Evolutionary conservation across 2,797 vertebrate species (phyloP).

Genomic region (Fringilla coelebs): DNA sequence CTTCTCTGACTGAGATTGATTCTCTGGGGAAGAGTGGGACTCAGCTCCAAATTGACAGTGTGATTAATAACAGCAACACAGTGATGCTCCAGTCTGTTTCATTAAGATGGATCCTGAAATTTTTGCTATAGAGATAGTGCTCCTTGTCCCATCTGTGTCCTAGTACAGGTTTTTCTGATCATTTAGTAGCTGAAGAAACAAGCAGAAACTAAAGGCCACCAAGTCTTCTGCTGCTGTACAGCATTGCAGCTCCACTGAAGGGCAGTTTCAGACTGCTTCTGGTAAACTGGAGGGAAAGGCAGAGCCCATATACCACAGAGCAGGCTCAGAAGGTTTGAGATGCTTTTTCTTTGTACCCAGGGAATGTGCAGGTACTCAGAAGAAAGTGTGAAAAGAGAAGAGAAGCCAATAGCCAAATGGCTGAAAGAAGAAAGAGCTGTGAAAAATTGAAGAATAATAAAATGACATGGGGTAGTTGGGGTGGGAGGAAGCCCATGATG

Average conservation of each 20-base stretch:
- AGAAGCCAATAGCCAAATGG: not conserved
- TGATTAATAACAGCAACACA: not conserved
- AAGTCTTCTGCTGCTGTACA: not conserved
- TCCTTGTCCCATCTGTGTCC: not conserved
- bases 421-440: not conserved
- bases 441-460: not conserved
- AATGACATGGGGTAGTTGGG: not conserved
- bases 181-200: not conserved
- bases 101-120: not conserved
- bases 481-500: not conserved
- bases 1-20: not conserved
- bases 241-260: not conserved
- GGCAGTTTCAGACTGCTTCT: not conserved
- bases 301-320: not conserved
- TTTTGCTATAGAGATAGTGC: not conserved
- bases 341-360: not conserved
- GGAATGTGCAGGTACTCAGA: not conserved
- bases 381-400: not conserved
- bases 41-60: not conserved
- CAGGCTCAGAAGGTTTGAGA: not conserved
- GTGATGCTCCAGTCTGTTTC: not conserved
- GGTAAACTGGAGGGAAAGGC: not conserved
- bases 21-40: not conserved
- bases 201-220: not conserved
- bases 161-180: not conserved